Evolutionary conservation across 2,113 vertebrate genomes (phyloP).

Genomic region (Desmodus rotundus): DNA sequence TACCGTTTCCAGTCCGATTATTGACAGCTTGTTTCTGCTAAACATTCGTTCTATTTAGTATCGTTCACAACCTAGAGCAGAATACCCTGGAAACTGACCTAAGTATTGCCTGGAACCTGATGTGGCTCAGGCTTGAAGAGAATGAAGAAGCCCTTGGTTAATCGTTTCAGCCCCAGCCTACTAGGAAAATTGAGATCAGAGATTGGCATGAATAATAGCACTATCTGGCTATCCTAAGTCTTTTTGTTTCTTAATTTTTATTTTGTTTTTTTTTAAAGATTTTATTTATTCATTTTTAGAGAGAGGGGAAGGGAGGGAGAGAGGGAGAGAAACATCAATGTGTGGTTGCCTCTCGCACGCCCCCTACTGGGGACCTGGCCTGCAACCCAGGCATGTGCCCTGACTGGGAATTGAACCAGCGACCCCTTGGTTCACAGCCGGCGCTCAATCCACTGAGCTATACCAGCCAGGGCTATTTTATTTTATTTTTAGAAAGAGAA

Average conservation of each 20-base stretch:
- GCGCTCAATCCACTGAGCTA: too few relatives aligned
- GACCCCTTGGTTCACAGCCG: too few relatives aligned
- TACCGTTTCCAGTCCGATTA: background rate
- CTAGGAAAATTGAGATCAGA: background rate
- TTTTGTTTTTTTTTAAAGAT: background rate
- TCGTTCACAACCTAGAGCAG: background rate
- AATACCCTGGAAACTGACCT: background rate
- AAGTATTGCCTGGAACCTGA: background rate
- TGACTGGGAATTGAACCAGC: background rate
- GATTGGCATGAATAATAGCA: background rate
- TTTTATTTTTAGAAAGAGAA: too few relatives aligned
- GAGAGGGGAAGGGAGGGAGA: too few relatives aligned
- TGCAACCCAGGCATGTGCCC: too few relatives aligned
- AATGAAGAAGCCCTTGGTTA: background rate
- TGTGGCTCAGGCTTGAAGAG: background rate
- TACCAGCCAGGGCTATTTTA: too few relatives aligned
- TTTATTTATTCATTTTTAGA: too few relatives aligned
- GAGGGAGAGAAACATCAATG: too few relatives aligned
- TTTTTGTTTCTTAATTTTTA: background rate
- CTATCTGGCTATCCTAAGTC: background rate
- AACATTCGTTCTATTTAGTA: background rate
- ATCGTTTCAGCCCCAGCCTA: background rate
- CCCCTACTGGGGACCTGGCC: too few relatives aligned
- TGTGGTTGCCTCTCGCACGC: too few relatives aligned
- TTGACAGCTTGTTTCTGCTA: background rate